These are phyloP conservation scores for Drosophila pseudotalamancana DNA, from an alignment of 2,888 invertebrate genomes.

Conservation along the genomic window DNA sequence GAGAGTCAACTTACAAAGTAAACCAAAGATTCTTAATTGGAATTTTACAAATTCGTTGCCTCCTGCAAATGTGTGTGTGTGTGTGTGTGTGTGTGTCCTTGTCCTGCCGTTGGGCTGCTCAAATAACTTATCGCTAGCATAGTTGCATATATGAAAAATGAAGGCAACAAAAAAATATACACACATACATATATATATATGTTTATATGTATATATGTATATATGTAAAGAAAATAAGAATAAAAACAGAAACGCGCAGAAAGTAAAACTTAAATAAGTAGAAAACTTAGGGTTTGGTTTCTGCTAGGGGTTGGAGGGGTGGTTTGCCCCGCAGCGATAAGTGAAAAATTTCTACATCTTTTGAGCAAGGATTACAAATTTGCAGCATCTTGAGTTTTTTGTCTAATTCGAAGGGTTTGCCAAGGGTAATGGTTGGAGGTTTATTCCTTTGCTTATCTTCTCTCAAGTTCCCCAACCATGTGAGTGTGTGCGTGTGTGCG, in stretches of 20 bases:
- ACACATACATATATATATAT: too few relatives aligned
- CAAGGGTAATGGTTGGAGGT: conserved; percentile 20
- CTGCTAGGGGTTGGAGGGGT: conserved; percentile 12
- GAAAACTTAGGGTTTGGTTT: conserved; percentile 51
- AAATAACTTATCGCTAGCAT: conserved; percentile 74
- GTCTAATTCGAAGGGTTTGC: conserved; percentile 65
- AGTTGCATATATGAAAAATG: conserved; percentile 74
- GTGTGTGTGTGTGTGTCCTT: conserved; percentile 26
- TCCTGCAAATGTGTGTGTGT: conserved; percentile 25
- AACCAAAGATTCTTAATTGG: conserved; percentile 81
- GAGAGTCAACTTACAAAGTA: conserved; percentile 81
- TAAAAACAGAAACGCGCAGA: conserved; percentile 26
- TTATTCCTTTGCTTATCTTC: conserved; percentile 50
- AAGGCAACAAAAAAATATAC: conserved; percentile 45
- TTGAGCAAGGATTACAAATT: conserved; percentile 77
- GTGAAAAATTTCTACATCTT: conserved; percentile 71
- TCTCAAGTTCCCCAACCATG: conserved; percentile 25
- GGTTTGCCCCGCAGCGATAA: conserved; percentile 67
- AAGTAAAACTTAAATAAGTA: conserved; percentile 68
- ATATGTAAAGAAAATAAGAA: conserved; percentile 26
- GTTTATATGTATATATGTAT: too few relatives aligned
- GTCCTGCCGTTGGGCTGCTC: conserved; percentile 56
- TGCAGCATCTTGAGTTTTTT: conserved; percentile 76
- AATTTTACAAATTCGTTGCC: conserved; percentile 79
- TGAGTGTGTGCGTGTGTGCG: not conserved